These are phyloP conservation scores for Beroe forskalii DNA, from an alignment of 37 sponge, comb jelly and placozoan species.

Conservation along the genomic window DNA sequence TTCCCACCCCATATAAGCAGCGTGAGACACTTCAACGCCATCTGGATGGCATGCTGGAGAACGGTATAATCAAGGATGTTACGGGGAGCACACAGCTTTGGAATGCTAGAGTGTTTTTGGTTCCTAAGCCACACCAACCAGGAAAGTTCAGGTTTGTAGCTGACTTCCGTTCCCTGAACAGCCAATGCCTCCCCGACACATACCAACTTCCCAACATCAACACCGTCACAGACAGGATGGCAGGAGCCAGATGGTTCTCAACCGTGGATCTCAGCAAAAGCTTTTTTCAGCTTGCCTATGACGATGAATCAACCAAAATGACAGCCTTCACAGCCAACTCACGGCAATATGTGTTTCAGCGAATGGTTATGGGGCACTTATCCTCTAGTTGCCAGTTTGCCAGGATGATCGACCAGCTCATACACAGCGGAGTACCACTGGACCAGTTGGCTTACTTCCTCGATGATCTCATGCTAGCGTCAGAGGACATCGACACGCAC, in stretches of 20 bases:
- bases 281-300: conserved; percentile 2
- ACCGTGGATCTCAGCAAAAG: conserved; percentile 44
- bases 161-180: conserved; percentile 20
- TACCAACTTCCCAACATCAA: neutral
- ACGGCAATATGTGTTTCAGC: neutral
- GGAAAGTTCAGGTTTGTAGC: conserved; percentile 39
- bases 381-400: neutral
- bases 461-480: neutral
- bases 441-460: conserved; percentile 12
- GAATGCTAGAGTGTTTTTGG: conserved; percentile 11
- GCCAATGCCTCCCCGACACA: conserved; percentile 33
- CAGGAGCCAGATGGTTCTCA: conserved; percentile 37
- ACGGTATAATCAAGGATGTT: neutral
- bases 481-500: neutral
- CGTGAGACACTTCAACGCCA: neutral
- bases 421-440: neutral
- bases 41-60: neutral
- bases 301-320: conserved; percentile 16
- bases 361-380: conserved; percentile 44
- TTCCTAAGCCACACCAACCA: conserved; percentile 23
- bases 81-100: neutral
- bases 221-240: conserved; percentile 1
- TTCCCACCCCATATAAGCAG: conserved; percentile 8
- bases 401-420: conserved; percentile 50
- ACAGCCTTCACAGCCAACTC: conserved; percentile 9